Base-by-base conservation (phyloP, 2,888 invertebrate species). In the Silvanus unidentatus region DNA sequence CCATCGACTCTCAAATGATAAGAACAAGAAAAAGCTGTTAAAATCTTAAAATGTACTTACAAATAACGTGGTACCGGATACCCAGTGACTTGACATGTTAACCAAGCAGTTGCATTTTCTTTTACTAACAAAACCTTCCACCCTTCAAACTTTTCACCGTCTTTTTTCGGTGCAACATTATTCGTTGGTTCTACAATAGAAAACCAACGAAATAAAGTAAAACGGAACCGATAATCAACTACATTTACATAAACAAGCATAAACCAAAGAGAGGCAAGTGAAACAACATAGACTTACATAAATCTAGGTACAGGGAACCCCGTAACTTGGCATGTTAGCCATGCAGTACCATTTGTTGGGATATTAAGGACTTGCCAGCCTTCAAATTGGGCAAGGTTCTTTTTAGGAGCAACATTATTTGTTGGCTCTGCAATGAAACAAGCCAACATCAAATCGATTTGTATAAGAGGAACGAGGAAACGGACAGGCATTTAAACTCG, bases 31-130 rank as follows among this genome's bases (percentile, higher is more conserved):
- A 32, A 32, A 32, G 32, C 32, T 12, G n/a, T 12, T 12, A 32
- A 10, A 8, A 28, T 28, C 11, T 32, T 32, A 12, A 44, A 48
- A 40, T 42, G 2, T 36, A 77, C 78, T 77, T 80, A 85, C 85
- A 82, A 80, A 77, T 78, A 82, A 57, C 78, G 64, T 50, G 84
- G 84, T 52, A 78, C 78, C 48, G 85, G 84, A 67, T 75, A 84
- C 62, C 81, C 82, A 65, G 81, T 79, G 53, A 82, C 79, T 69
- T 81, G 80, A 70, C 85, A 86, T 56, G 80, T 78, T 66, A 86
- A 72, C 69, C 81, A 82, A 53, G 79, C 78, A 56, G 75, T 72
- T 54, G 70, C 67, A 48, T 65, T 70, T 60, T 69, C 65, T 40
- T 71, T 68, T 59, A 81, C 77, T 64, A 67, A 69, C 61, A 79